Conservation (phyloP, 2,113 vertebrate species). For the Gracilinanus agilis region DNA sequence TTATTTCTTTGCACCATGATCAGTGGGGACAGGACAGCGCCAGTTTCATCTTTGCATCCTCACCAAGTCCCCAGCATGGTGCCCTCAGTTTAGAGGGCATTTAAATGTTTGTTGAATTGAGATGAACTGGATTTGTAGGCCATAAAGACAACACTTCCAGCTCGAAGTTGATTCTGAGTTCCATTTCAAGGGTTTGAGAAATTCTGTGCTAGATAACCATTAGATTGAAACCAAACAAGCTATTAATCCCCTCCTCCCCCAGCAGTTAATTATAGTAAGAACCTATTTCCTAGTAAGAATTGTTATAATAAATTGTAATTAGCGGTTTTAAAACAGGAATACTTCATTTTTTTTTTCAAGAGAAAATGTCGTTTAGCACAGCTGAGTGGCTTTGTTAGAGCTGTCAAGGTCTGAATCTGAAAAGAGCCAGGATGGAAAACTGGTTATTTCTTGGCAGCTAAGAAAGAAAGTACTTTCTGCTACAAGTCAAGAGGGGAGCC, state of each 20-base stretch:
- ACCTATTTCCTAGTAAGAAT: conserved; percentile 68
- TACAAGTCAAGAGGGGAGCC: conserved; percentile 71
- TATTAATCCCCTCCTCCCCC: conserved; percentile 60
- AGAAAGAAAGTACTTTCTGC: conserved; percentile 59
- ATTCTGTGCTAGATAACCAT: conserved; percentile 65
- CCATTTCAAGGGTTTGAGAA: conserved; percentile 62
- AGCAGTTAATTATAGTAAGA: conserved; percentile 79
- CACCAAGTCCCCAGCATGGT: neutral
- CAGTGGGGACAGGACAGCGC: neutral
- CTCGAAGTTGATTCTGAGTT: conserved; percentile 62
- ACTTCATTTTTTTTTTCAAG: conserved; percentile 70
- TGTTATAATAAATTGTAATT: conserved; percentile 83
- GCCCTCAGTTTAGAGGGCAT: neutral
- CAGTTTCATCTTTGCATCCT: neutral
- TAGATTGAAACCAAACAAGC: conserved; percentile 69
- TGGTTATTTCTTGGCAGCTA: conserved; percentile 77
- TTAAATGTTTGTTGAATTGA: neutral
- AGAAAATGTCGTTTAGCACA: conserved; percentile 60
- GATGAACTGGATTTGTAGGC: neutral
- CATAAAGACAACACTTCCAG: conserved; percentile 36
- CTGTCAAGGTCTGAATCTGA: conserved; percentile 70
- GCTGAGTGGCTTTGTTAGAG: conserved; percentile 78
- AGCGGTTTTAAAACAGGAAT: conserved; percentile 76
- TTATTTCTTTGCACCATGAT: neutral
- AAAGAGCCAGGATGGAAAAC: conserved; percentile 72